phyloP scores from a whole-genome alignment of 2,113 vertebrate species.

The Antidorcas marsupialis region DNA sequence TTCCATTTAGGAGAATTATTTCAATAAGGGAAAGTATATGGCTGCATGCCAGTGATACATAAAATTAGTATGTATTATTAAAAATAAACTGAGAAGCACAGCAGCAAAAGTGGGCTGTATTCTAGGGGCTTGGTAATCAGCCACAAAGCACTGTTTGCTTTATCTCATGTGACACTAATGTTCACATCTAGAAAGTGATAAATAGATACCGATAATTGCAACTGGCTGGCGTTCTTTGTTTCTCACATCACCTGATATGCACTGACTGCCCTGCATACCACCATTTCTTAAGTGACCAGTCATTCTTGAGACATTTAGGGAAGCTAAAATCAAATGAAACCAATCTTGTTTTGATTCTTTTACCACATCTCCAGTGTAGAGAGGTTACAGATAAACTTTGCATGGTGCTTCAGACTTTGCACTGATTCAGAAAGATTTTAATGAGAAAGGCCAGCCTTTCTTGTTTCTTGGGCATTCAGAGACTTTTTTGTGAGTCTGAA shows the following conservation, averaged over 20 bases:
- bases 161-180: constrained; percentile 40
- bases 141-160: constrained; percentile 8
- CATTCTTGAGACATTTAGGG: neutral
- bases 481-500: too few species aligned
- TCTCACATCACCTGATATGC: neutral
- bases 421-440: constrained; percentile 33
- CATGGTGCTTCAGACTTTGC: constrained; percentile 15
- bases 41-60: neutral
- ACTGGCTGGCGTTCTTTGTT: neutral
- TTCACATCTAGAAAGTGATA: constrained; percentile 27
- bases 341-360: neutral
- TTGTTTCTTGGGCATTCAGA: too few species aligned
- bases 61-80: neutral
- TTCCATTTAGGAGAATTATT: neutral
- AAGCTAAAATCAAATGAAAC: constrained; percentile 5
- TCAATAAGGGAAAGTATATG: neutral
- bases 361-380: constrained; percentile 14
- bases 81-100: constrained; percentile 30
- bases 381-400: constrained; percentile 21
- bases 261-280: constrained; percentile 16
- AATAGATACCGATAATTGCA: neutral
- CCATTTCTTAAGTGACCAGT: neutral
- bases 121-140: neutral
- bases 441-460: neutral
- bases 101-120: neutral